Evolutionary conservation across 2,888 invertebrate species (phyloP), one percentile per base, ranked within the genome.

Genomic region (Tribolium freemani): DNA sequence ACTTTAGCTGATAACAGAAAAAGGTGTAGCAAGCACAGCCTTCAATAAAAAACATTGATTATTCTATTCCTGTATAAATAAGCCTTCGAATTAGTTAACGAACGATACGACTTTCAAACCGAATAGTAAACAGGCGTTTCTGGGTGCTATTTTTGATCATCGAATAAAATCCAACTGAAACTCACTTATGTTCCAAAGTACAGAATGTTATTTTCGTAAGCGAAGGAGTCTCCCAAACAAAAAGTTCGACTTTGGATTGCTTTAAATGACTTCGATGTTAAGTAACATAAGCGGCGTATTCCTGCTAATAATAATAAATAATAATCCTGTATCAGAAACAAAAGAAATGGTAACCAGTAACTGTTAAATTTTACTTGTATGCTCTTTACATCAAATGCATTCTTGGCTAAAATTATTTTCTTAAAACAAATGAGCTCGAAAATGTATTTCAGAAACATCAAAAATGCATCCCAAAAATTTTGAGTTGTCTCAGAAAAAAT

Each of bases 161-260:
- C 45, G 38, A n/a, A 45, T 56, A 45, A 44, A 46, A 56, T 46
- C 50, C 30, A 51, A 45, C 11, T n/a, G 57, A 50, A 58, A 68
- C 56, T 57, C 30, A 38, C 57, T 68, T 57, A 67, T 57, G 67
- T 31, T 50, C 20, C 68, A 57, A 58, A 57, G 48, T 68, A 57
- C 64, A 53, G 44, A 58, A 48, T 48, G 68, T 57, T 68, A 68
- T 68, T 68, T 68, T 50, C 26, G 50, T 44, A 20, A 38, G 44
- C 30, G 56, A 45, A 51, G 38, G 54, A 64, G 26, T 44, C 38
- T 16, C 64, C 53, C 48, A 63, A 50, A 50, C 38, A 60, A 46
- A 45, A 44, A 38, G 38, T 38, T 38, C 38, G 38, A 38, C 38
- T 38, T 38, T 38, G 38, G 9, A 38, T 38, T 38, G 38, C 38